phyloP scores from a whole-genome alignment of 64 coral and sea anemone species.

The Trachythela sp. region DNA sequence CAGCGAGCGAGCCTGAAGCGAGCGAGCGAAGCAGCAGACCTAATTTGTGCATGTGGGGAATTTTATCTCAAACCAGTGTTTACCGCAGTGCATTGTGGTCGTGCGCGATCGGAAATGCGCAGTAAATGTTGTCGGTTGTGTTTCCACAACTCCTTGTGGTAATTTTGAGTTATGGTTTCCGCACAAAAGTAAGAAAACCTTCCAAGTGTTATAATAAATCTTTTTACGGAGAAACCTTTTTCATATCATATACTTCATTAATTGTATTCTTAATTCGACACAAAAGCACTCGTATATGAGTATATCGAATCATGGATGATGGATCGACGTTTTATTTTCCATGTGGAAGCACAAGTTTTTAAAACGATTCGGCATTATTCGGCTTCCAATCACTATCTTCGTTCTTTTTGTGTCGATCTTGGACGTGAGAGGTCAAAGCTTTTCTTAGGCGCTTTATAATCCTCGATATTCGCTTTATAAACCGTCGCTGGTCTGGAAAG shows the following conservation, averaged over 20 bases:
- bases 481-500: not conserved
- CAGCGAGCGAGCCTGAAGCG: not conserved
- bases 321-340: not conserved
- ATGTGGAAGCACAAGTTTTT: not conserved
- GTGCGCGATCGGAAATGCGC: slow-evolving; percentile 6
- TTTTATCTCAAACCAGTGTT: slow-evolving; percentile 19
- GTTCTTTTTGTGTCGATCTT: not conserved
- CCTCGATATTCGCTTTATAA: too few relatives aligned
- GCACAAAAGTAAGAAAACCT: too few relatives aligned
- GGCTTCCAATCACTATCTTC: not conserved
- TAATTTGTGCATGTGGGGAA: not conserved
- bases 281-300: not conserved
- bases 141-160: too few relatives aligned
- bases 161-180: too few relatives aligned
- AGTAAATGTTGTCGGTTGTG: not conserved
- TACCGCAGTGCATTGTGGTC: not conserved
- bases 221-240: too few relatives aligned
- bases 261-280: not conserved
- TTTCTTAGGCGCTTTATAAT: not conserved
- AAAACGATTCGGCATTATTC: not conserved
- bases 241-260: not conserved
- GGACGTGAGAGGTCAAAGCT: not conserved
- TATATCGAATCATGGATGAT: not conserved
- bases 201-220: too few relatives aligned
- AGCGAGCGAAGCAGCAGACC: not conserved